Evolutionary conservation across 2,113 vertebrate species (phyloP).

Genomic region (Brachirus orientalis): DNA sequence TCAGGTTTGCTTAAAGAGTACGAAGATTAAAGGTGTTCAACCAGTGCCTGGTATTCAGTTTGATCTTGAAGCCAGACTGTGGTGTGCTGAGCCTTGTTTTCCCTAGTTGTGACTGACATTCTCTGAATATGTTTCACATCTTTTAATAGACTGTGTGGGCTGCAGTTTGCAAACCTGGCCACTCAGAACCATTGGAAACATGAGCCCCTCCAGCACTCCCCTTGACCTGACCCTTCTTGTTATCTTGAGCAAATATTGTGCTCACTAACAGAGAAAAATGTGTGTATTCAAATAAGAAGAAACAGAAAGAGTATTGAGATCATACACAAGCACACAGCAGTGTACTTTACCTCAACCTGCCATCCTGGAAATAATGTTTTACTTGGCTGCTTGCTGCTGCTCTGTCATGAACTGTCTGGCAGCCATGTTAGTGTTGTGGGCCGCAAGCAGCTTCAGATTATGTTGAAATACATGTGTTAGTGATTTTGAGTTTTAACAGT

Average conservation of each 20-base stretch:
- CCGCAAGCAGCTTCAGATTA: conserved; percentile 11
- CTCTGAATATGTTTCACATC: conserved; percentile 75
- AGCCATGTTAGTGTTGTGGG: conserved; percentile 26
- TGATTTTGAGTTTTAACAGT: conserved; percentile 15
- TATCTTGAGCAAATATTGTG: conserved; percentile 59
- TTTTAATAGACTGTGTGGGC: conserved; percentile 76
- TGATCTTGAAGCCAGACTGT: conserved; percentile 27
- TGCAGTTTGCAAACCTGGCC: conserved; percentile 52
- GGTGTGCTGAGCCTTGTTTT: conserved; percentile 31
- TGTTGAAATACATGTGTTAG: conserved; percentile 15
- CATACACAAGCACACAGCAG: too few relatives aligned
- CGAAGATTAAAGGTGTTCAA: conserved; percentile 37
- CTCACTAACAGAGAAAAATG: conserved; percentile 52
- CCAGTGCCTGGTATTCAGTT: conserved; percentile 29
- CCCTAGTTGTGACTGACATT: conserved; percentile 71
- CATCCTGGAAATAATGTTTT: conserved; percentile 34
- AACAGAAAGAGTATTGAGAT: conserved; percentile 25
- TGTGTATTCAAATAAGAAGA: conserved; percentile 8
- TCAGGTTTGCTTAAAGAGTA: conserved; percentile 36
- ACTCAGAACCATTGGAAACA: conserved; percentile 68
- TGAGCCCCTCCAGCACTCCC: conserved; percentile 49
- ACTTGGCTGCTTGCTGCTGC: conserved; percentile 14
- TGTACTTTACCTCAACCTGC: conserved; percentile 19
- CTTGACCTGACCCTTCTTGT: conserved; percentile 46
- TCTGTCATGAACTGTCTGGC: conserved; percentile 3